Conservation (phyloP, 2,797 vertebrate genomes). For the Microchirus variegatus region DNA sequence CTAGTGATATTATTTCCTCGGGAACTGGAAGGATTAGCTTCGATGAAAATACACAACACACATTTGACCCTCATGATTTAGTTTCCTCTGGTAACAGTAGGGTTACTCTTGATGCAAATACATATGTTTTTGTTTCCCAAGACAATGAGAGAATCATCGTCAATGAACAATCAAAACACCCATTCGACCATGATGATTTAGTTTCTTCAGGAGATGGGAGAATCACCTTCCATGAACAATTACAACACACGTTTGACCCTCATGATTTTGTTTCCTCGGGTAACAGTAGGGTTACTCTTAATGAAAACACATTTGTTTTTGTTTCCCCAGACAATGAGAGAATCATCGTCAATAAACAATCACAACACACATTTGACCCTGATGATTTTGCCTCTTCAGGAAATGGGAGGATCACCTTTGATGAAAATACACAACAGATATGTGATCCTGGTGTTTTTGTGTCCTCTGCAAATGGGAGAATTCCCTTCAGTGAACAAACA, state of each 20-base stretch:
- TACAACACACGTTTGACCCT: not conserved
- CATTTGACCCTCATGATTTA: not conserved
- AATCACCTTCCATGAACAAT: not conserved
- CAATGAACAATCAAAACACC: not conserved
- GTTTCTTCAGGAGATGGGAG: not conserved
- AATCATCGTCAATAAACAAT: slow-evolving; percentile 10
- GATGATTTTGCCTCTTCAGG: slow-evolving; percentile 15
- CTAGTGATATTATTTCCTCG: not conserved
- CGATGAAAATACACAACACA: not conserved
- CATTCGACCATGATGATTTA: not conserved
- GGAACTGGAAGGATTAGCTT: too few relatives aligned
- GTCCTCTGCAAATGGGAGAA: not conserved
- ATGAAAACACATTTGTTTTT: not conserved
- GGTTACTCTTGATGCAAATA: not conserved
- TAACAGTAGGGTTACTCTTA: not conserved
- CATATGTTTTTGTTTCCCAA: not conserved
- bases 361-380: slow-evolving; percentile 6
- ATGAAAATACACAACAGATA: not conserved
- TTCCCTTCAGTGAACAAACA: slow-evolving; percentile 10
- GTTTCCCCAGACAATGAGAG: not conserved
- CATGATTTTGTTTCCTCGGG: too few relatives aligned
- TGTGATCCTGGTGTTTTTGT: not conserved
- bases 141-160: not conserved
- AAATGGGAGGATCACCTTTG: slow-evolving; percentile 1
- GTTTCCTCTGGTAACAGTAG: not conserved